Evolutionary conservation across 92 coral and sea anemone species (phyloP), one percentile per base, ranked within the genome.

Genomic region (Palythoa heliodiscus): DNA sequence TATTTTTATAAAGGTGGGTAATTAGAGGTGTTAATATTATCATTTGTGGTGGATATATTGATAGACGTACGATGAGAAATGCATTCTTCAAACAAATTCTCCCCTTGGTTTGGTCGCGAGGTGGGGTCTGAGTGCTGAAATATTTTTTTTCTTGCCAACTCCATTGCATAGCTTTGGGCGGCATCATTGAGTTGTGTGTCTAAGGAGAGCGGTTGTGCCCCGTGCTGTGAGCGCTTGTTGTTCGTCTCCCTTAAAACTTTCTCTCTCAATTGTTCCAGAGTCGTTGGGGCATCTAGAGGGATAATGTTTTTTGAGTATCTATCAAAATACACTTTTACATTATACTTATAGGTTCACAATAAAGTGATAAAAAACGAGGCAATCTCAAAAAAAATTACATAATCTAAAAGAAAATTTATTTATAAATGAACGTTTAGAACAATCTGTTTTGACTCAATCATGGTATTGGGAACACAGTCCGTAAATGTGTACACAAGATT

Each of bases 81-180:
- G 63, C 92, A 89, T 25, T 88, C 87, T 16, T 86, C 50, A 5
- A 70, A 88, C 35, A 89, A 19, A 63, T 89, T 89, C 55, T 89
- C 92, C 52, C 92, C 92, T 40, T 86, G 61, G 22, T 86, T 86
- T 37, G 43, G 11, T 16, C 87, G 83, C n/a, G 87, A 68, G 7
- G 35, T 19, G 2, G 83, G 58, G 16, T 80, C 67, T 11, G 92
- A 80, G 83, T 86, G 92, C 57, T 55, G 48, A 29, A 83, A 75
- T 7, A 76, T 69, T 54, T 83, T 47, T 73, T 67, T 57, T 0
- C 38, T 82, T n/a, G 92, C 92, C 58, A 89, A 53, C 70, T 73
- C 54, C 50, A 3, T 20, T 12, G 89, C 89, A 82, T 79, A 89
- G 5, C 7, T 24, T 40, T 89, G 84, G 20, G 92, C 89, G 11